Conservation (phyloP, 2,113 vertebrate species). For the Cyanoliseus patagonus region DNA sequence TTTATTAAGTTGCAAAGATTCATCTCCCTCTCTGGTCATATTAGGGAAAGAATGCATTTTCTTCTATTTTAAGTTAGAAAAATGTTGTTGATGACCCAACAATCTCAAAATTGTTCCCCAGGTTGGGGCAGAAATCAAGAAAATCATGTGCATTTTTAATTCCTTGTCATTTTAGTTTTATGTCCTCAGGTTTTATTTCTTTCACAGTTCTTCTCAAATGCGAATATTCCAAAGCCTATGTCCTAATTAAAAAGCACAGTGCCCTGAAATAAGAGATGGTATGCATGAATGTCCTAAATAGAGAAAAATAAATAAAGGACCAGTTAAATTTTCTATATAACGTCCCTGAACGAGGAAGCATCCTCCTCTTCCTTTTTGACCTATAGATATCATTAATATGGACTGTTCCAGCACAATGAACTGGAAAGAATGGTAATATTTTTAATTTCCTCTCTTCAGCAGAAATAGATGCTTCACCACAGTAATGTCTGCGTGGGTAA, state of each 20-base stretch:
- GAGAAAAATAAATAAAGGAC: conserved; percentile 26
- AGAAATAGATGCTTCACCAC: conserved; percentile 38
- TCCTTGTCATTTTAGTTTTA: background rate
- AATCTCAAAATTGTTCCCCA: background rate
- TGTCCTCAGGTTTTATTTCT: conserved; percentile 4
- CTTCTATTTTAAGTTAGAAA: background rate
- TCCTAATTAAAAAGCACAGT: conserved; percentile 43
- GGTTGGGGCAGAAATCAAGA: background rate
- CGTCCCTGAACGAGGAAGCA: background rate
- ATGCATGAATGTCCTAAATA: conserved; percentile 15
- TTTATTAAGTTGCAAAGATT: background rate
- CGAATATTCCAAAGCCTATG: background rate
- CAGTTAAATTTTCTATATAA: background rate
- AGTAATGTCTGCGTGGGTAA: background rate
- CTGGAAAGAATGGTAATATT: conserved; percentile 59
- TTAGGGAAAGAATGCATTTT: background rate
- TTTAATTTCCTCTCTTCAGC: conserved; percentile 66
- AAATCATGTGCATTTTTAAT: conserved; percentile 1
- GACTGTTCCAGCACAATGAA: conserved; percentile 63
- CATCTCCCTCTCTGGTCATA: background rate
- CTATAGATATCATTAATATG: conserved; percentile 48
- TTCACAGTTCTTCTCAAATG: background rate
- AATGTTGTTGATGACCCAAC: background rate
- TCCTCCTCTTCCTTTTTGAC: conserved; percentile 19
- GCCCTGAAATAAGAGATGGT: conserved; percentile 15